Evolutionary conservation across 2,888 invertebrate species (phyloP), one percentile per base, ranked within the genome.

Genomic region (Macaria liturata): DNA sequence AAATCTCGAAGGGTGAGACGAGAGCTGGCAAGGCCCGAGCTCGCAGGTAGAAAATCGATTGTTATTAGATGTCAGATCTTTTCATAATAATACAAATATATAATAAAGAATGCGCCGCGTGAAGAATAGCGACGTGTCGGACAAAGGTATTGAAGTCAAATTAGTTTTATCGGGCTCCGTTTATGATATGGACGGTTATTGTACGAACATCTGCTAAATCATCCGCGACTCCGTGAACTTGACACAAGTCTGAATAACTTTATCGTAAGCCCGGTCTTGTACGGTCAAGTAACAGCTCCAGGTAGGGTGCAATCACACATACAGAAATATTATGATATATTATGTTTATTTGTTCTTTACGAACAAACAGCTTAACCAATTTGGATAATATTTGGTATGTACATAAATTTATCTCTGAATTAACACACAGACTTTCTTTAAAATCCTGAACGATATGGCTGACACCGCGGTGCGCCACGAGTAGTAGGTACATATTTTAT

Each of bases 21-120:
- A 75, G 75, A 72, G 76, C 78, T 78, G 84, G 81, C 84, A 79
- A 71, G 73, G 65, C 69, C 71, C 68, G 65, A 69, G 75, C 74
- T 72, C 72, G 83, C 89, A 89, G 89, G 89, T 89, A 89, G 81
- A 82, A 85, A 86, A 84, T 83, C 84, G 80, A 86, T 88, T 86
- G 87, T 86, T 84, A 79, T 78, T 79, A 70, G 64, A 74, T 71
- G 77, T 75, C 74, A 75, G 72, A 69, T 69, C 65, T 68, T 64
- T 72, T 74, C 72, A 74, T 77, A 80, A 75, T 77, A 75, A 74
- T 67, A 75, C 71, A 71, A 80, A 79, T 76, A 73, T 75, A 73
- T 73, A 72, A 64, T 71, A 69, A 70, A 72, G 69, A 73, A 72
- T 70, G 69, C 72, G 73, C 69, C 72, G 69, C 62, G 69, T 69